These are phyloP conservation scores for Menidia beryllina DNA, from an alignment of 2,113 vertebrate species.

Conservation along the genomic window DNA sequence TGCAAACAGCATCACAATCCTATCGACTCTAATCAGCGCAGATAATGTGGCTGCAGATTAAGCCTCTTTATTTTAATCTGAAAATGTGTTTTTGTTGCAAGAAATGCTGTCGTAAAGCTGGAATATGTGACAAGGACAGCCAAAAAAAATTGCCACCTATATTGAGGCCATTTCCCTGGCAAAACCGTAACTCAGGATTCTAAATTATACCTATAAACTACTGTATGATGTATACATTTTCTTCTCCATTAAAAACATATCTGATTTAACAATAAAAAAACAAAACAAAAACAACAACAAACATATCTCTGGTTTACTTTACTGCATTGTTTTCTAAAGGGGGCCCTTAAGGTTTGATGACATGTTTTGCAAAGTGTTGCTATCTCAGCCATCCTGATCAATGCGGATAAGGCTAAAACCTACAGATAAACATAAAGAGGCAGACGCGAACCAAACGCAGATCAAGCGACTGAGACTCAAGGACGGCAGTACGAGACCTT, in stretches of 20 bases:
- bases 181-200: no score
- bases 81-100: no score
- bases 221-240: not conserved
- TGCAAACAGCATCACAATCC: no score
- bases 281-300: no score
- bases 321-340: not conserved
- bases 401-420: not conserved
- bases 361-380: conserved; percentile 11
- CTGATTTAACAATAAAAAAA: not conserved
- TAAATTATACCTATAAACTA: not conserved
- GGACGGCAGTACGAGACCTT: conserved; percentile 39
- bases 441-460: conserved; percentile 8
- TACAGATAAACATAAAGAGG: conserved; percentile 9
- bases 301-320: not conserved
- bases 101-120: no score
- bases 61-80: no score
- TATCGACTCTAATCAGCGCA: no score
- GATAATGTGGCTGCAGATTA: no score
- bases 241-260: not conserved
- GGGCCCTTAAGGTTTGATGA: not conserved
- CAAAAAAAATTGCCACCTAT: not conserved
- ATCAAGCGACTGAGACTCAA: conserved; percentile 16
- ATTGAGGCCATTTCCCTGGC: no score
- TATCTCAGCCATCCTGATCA: not conserved
- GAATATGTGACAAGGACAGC: not conserved